Conservation (phyloP, 2,797 vertebrate species). For the Allobates femoralis region DNA sequence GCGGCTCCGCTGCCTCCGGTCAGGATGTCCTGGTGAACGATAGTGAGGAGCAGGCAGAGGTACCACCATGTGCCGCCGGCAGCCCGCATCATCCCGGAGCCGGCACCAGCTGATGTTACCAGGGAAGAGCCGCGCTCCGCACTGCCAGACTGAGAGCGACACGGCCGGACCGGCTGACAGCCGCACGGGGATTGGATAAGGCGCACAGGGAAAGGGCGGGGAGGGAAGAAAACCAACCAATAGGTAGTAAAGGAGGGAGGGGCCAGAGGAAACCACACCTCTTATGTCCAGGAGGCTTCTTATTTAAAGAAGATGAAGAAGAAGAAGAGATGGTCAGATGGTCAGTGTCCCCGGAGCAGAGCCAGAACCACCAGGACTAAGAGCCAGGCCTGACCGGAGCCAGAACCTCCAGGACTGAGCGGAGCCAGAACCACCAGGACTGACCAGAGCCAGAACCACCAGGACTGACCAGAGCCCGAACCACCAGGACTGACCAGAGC, state of each 20-base stretch:
- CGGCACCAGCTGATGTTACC: conserved; percentile 68
- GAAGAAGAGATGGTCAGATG: background rate
- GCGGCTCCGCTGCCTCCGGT: conserved; percentile 83
- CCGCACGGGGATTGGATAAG: conserved; percentile 83
- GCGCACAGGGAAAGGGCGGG: conserved; percentile 70
- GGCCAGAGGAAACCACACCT: conserved; percentile 35
- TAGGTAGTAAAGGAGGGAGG: conserved; percentile 26
- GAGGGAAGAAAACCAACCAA: conserved; percentile 63
- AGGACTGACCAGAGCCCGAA: too few species aligned
- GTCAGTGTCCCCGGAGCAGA: background rate
- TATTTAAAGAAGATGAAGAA: conserved; percentile 2
- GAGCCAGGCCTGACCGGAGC: too few species aligned
- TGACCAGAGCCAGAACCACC: too few species aligned
- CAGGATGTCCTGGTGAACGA: conserved; percentile 82
- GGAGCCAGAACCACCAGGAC: background rate
- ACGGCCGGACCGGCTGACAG: conserved; percentile 75
- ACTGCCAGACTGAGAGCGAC: conserved; percentile 72
- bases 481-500: too few species aligned
- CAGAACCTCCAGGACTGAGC: too few species aligned
- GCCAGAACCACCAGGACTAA: too few species aligned
- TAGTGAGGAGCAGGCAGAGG: conserved; percentile 84
- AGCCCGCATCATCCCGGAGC: conserved; percentile 82
- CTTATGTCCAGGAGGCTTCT: background rate
- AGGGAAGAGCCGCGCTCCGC: conserved; percentile 75
- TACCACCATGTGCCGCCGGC: conserved; percentile 80